Base-by-base conservation (phyloP, 1,140 invertebrate genomes). In the Lepidurus apus region DNA sequence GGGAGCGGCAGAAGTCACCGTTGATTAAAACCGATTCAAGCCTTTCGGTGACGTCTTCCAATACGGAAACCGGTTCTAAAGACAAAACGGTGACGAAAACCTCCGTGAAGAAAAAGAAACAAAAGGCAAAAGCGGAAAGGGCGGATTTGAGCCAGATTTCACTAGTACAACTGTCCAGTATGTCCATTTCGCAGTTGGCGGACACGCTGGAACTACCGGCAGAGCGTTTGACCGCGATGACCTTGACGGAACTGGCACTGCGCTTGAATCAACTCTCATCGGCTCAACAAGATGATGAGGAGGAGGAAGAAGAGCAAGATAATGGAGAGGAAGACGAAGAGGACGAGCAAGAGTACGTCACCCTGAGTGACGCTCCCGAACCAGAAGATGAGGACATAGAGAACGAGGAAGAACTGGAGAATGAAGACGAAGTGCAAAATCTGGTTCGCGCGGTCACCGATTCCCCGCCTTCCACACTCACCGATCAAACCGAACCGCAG, bases 201-300 rank as follows among this genome's bases (percentile, higher is more conserved):
- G 81, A 83, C 34, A 92, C 91, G 82, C 85, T 95, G 24, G 89
- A 90, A 78, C 92, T 95, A 82, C 92, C 91, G 0, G 88, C 92
- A 0, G 87, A 87, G 53, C 89, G 92, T 80, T 85, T 95, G n/a
- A 93, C 92, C 43, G 92, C 90, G 79, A 91, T 95, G 89, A 95
- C 93, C 0, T 85, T 95, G 73, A 92, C 93, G 13, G 93, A 95
- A 84, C 87, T 95, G 34, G 94, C 93, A 0, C 89, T 91, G 78
- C 93, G 92, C 84, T 86, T 95, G 9, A 89, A 26, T 76, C 75
- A 79, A 21, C 44, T 45, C 81, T 78, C 74, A 26, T 43, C 74
- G 73, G 79, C 78, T 75, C 65, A 44, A 79, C 74, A 79, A 11
- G 79, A 65, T 21, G 45, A 73, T 17, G 65, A 79, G 21, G 24